Percentiles rank a stretch among this genome's conserved stretches.
Evolutionary conservation across 37 sponge, comb jelly and placozoan species (phyloP).

Genomic region (Dysidea cf. avara): DNA sequence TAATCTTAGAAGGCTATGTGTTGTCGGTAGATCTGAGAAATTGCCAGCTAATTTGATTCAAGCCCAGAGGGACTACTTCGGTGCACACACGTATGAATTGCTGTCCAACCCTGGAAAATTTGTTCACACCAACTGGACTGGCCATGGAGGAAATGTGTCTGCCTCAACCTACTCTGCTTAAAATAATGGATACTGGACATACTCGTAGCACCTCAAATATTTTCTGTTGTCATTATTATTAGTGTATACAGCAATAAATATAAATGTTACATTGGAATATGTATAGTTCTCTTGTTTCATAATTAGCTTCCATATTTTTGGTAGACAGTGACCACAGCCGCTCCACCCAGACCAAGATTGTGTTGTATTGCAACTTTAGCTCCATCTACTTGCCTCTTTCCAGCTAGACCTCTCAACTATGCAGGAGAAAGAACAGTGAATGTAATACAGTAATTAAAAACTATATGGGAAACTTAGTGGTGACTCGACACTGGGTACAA

Average conservation of each 20-base stretch:
- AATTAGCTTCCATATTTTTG: too few species aligned
- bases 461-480: too few species aligned
- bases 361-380: conserved; percentile 52
- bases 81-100: conserved; percentile 98
- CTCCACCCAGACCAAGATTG: conserved; percentile 75
- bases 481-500: too few species aligned
- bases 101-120: conserved; percentile 81
- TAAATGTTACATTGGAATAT: too few species aligned
- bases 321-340: conserved; percentile 61
- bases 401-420: conserved; percentile 64
- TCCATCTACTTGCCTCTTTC: conserved; percentile 55
- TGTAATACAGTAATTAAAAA: too few species aligned
- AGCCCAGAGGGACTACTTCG: conserved; percentile 99
- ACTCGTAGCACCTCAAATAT: not conserved
- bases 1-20: not conserved
- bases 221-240: not conserved
- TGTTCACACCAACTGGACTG: conserved; percentile 98
- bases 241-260: not conserved
- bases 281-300: too few species aligned
- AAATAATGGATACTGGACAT: too few species aligned
- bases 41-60: conserved; percentile 97
- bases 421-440: not conserved
- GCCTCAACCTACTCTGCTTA: conserved; percentile 75
- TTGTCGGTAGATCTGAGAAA: conserved; percentile 45
- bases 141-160: conserved; percentile 81